Evolutionary conservation across 2,888 invertebrate species (phyloP).

Genomic region (Nephrocerus scutellatus): DNA sequence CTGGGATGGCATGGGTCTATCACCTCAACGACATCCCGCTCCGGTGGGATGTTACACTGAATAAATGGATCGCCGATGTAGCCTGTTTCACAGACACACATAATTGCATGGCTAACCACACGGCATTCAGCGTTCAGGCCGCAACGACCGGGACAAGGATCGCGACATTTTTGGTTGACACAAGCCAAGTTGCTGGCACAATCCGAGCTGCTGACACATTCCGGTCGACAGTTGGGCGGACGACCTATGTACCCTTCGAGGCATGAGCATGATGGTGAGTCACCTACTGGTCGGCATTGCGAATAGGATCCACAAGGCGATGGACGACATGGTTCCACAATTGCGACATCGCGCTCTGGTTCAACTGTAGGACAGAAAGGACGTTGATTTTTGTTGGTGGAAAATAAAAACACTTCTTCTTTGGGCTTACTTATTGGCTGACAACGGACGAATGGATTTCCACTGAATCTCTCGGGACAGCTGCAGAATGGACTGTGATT

Average conservation of each 20-base stretch:
- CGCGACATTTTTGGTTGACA: slow-evolving; percentile 66
- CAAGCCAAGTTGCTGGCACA: slow-evolving; percentile 64
- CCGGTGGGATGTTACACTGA: slow-evolving; percentile 51
- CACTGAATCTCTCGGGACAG: slow-evolving; percentile 60
- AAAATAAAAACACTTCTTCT: not conserved
- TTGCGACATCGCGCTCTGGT: slow-evolving; percentile 45
- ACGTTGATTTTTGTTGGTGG: slow-evolving; percentile 1
- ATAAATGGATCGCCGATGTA: slow-evolving; percentile 71
- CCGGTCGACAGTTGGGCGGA: slow-evolving; percentile 72
- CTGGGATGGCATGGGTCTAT: slow-evolving; percentile 58
- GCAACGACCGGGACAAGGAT: slow-evolving; percentile 67
- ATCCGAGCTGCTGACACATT: slow-evolving; percentile 72
- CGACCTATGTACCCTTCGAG: slow-evolving; percentile 58
- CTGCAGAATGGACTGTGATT: slow-evolving; percentile 76
- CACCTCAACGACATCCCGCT: slow-evolving; percentile 43
- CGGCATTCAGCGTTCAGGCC: slow-evolving; percentile 67
- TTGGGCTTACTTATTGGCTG: slow-evolving; percentile 48
- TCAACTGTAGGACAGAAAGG: slow-evolving; percentile 40
- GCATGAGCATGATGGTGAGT: slow-evolving; percentile 69
- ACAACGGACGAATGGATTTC: slow-evolving; percentile 72
- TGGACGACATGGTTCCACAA: slow-evolving; percentile 64
- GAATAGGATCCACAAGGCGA: slow-evolving; percentile 77
- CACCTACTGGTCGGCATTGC: slow-evolving; percentile 60
- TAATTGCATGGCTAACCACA: slow-evolving; percentile 67
- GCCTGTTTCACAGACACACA: slow-evolving; percentile 61